Percentiles rank a stretch among this genome's conserved stretches.
Evolutionary conservation across 2,113 vertebrate species (phyloP).

Genomic region (Phyllopteryx taeniolatus): DNA sequence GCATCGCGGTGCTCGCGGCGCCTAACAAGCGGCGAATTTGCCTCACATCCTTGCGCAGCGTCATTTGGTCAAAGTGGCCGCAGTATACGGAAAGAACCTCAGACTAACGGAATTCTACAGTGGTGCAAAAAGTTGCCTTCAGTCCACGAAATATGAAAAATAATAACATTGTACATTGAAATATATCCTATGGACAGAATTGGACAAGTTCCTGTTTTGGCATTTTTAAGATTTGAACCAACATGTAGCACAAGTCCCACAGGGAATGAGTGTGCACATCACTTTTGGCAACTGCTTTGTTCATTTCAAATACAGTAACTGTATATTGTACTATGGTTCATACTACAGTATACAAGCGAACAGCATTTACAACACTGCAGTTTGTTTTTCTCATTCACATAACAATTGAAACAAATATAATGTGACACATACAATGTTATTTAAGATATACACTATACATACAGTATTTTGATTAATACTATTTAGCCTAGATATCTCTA

Average conservation of each 20-base stretch:
- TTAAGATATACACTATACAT: slow-evolving; percentile 70
- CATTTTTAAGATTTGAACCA: not conserved
- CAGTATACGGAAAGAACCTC: not conserved
- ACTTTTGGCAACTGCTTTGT: slow-evolving; percentile 43
- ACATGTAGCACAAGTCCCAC: not conserved
- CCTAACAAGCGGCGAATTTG: slow-evolving; percentile 20
- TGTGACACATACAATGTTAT: slow-evolving; percentile 59
- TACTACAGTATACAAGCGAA: slow-evolving; percentile 54
- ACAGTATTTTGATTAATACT: slow-evolving; percentile 63
- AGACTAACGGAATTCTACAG: not conserved
- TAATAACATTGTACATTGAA: not conserved
- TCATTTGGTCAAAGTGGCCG: not conserved
- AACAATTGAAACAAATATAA: slow-evolving; percentile 41
- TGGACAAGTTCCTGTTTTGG: not conserved
- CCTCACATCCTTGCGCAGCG: slow-evolving; percentile 14
- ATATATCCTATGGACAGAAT: too few species aligned
- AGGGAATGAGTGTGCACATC: not conserved
- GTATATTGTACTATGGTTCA: slow-evolving; percentile 54
- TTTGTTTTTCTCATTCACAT: slow-evolving; percentile 49
- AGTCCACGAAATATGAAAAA: not conserved
- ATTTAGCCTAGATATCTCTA: slow-evolving; percentile 71
- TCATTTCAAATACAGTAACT: slow-evolving; percentile 38
- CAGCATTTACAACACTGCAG: slow-evolving; percentile 52
- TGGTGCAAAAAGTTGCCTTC: not conserved
- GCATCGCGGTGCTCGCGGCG: not conserved